Conservation (phyloP, 2,113 vertebrate genomes). For the Oostethus manadensis region DNA sequence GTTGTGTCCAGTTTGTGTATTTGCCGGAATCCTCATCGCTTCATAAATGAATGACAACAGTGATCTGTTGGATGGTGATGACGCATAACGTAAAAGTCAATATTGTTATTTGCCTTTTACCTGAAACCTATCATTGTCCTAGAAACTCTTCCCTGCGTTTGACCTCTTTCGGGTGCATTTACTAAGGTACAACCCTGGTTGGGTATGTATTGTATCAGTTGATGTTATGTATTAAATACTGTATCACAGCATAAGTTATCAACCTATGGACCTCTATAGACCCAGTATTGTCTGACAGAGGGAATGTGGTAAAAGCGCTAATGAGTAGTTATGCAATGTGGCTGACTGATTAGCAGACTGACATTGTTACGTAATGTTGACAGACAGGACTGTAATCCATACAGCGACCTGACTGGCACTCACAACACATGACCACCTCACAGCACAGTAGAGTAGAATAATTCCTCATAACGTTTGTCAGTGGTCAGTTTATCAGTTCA, state of each 20-base stretch:
- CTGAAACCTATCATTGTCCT: slow-evolving; percentile 5
- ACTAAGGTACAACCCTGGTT: background rate
- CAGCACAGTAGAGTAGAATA: background rate
- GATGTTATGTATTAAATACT: background rate
- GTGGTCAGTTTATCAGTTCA: background rate
- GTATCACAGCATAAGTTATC: background rate
- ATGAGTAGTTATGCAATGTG: slow-evolving; percentile 54
- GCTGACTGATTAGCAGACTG: slow-evolving; percentile 46
- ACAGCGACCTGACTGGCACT: slow-evolving; percentile 24
- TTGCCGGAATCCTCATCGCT: background rate
- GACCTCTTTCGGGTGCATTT: slow-evolving; percentile 4
- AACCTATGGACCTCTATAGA: background rate
- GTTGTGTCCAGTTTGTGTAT: background rate
- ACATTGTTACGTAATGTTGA: slow-evolving; percentile 50
- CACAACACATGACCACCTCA: slow-evolving; percentile 12
- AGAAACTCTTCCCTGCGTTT: slow-evolving; percentile 4
- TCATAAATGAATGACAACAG: slow-evolving; percentile 11
- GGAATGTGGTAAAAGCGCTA: slow-evolving; percentile 30
- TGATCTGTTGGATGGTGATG: slow-evolving; percentile 2
- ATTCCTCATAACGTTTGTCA: background rate
- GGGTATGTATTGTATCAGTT: background rate
- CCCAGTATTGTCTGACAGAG: background rate
- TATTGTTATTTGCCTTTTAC: background rate
- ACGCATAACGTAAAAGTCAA: background rate
- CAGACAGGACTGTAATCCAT: slow-evolving; percentile 57